These are phyloP conservation scores for Ariopsis seemanni DNA, from an alignment of 2,113 vertebrate species.

Conservation along the genomic window DNA sequence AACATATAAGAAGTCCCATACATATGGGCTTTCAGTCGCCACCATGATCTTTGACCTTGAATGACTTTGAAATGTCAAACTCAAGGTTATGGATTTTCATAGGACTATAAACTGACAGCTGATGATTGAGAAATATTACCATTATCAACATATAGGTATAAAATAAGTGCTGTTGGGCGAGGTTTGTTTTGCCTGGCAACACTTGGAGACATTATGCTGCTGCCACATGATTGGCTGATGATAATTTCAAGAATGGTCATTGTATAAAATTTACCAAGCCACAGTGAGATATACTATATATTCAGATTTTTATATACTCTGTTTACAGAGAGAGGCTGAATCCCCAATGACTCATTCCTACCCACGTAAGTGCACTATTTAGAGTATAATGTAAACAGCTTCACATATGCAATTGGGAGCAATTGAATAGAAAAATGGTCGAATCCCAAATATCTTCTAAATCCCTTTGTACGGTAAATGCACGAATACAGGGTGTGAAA, in stretches of 20 bases:
- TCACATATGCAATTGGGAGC: not conserved
- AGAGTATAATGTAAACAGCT: not conserved
- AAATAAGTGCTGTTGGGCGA: too few relatives aligned
- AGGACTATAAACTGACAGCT: too few relatives aligned
- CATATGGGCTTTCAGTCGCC: too few relatives aligned
- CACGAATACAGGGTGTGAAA: not conserved
- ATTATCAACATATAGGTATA: too few relatives aligned
- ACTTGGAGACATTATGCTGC: not conserved
- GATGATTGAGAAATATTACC: too few relatives aligned
- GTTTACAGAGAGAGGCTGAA: not conserved
- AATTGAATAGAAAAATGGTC: conserved; percentile 2
- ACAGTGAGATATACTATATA: not conserved
- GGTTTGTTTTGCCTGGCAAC: too few relatives aligned
- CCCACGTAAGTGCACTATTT: conserved; percentile 1
- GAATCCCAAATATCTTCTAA: conserved; percentile 6
- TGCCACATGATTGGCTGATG: not conserved
- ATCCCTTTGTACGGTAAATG: conserved; percentile 16
- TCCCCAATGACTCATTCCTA: not conserved
- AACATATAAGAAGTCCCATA: too few relatives aligned
- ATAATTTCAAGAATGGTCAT: not conserved
- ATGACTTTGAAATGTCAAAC: too few relatives aligned
- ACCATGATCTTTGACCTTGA: too few relatives aligned
- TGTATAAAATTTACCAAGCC: not conserved
- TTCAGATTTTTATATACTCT: not conserved
- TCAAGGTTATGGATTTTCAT: too few relatives aligned